Base-by-base conservation (phyloP, 1,140 invertebrate species). In the Drosophila kanapiae region DNA sequence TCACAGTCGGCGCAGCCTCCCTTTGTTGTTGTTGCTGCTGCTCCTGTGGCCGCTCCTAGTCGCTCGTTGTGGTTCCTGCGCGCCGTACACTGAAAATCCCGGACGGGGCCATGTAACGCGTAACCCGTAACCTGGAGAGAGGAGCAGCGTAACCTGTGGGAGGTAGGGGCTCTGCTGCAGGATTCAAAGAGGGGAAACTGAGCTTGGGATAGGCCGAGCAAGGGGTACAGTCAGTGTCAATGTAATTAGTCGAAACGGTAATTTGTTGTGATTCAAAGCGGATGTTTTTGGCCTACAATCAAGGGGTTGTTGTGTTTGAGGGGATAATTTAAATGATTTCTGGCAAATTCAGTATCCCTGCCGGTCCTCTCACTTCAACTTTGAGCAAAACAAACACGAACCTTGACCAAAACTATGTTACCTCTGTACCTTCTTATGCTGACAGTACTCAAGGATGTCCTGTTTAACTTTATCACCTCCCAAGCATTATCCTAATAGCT, bases 51-150 rank as follows among this genome's bases (percentile, higher is more conserved):
- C 27, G 48, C 38, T 37, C 35, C 18, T 56, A 40, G 29, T 56
- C 37, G 40, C 53, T 61, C 27, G 18, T n/a, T 45, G 37, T 23
- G 11, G 35, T 75, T 88, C 13, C 85, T 88, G 84, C 65, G 78
- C 84, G 85, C 84, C 84, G 80, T 48, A 54, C 58, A 7, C 65
- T 57, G 31, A 38, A 71, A 84, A 78, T 88, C 85, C 77, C 69
- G 57, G 45, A 53, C 75, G 77, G 49, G 80, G 72, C 80, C 61
- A 72, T 82, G 79, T 82, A 87, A 76, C 74, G 11, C 47, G 48
- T 68, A 77, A 54, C 61, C 48, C 29, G 38, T 14, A 33, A 43
- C 40, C 51, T 14, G 53, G 18, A 56, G 31, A 23, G 33, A 35
- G 49, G 49, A 33, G 49, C 33, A 54, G 51, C 16, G 6, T 6